Conservation (phyloP, 2,113 vertebrate species). For the Cryptomyrus ogoouensis region DNA sequence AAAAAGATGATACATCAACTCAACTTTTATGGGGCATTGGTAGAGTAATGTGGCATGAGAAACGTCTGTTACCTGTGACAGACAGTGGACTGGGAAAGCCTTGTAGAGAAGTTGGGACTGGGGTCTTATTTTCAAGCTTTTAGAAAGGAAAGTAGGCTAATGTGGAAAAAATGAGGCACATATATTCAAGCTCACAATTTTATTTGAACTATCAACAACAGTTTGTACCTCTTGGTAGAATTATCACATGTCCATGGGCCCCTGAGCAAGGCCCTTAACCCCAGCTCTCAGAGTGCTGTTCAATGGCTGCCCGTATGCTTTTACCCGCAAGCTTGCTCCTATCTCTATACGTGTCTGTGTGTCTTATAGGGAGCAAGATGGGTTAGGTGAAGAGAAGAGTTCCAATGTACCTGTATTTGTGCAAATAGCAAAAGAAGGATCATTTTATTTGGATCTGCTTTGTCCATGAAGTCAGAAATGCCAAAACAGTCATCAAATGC, state of each 20-base stretch:
- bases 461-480: background rate
- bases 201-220: background rate
- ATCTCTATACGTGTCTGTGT: background rate
- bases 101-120: background rate
- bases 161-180: background rate
- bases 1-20: slow-evolving; percentile 14
- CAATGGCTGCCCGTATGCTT: background rate
- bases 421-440: background rate
- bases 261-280: background rate
- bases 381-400: background rate
- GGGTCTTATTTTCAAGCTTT: slow-evolving; percentile 22
- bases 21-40: slow-evolving; percentile 27
- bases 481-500: background rate
- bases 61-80: background rate
- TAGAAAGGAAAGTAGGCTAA: slow-evolving; percentile 20
- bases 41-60: slow-evolving; percentile 15
- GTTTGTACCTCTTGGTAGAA: background rate
- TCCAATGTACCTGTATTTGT: background rate
- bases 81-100: background rate
- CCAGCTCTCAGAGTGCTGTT: background rate
- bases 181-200: background rate
- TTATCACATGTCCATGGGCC: background rate
- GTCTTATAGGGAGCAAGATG: background rate
- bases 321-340: background rate
- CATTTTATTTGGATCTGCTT: background rate